phyloP scores from a whole-genome alignment of 1,140 invertebrate species.

The Colletes latitarsis region DNA sequence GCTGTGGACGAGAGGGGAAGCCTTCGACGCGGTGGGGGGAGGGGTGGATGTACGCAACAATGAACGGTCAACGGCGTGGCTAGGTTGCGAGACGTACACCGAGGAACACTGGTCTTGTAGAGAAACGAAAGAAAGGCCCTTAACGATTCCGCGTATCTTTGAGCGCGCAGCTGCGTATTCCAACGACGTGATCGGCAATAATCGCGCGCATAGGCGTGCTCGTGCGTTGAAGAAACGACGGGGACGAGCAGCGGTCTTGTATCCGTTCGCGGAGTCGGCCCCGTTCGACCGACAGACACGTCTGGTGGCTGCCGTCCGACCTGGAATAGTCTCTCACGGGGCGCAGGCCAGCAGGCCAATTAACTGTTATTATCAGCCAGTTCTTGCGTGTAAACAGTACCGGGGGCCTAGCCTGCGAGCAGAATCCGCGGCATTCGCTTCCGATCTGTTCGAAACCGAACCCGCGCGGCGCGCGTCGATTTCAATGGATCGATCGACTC shows the following conservation, averaged over 20 bases:
- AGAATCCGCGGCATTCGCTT: constrained; percentile 32
- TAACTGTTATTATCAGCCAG: constrained; percentile 73
- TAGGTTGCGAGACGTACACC: constrained; percentile 6
- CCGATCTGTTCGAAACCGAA: constrained; percentile 13
- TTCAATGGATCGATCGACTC: too few relatives aligned
- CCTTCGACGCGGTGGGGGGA: not conserved
- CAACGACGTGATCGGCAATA: constrained; percentile 54
- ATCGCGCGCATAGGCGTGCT: constrained; percentile 5
- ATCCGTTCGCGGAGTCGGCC: constrained; percentile 11
- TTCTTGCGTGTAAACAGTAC: constrained; percentile 70
- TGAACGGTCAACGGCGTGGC: constrained; percentile 5
- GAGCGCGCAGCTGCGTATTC: constrained; percentile 50
- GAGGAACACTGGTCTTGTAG: not conserved
- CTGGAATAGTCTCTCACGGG: constrained; percentile 48
- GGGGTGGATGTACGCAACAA: constrained; percentile 12
- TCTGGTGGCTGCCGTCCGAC: constrained; percentile 61
- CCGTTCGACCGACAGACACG: constrained; percentile 46
- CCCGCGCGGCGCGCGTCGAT: too few relatives aligned
- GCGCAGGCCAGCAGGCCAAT: constrained; percentile 63
- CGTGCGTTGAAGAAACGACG: constrained; percentile 19
- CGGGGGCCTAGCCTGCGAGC: constrained; percentile 17
- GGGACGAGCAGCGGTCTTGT: constrained; percentile 37
- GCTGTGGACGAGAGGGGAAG: not conserved
- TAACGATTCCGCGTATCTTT: constrained; percentile 65
- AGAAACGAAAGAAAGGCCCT: constrained; percentile 53